These are phyloP conservation scores for Agrotis ipsilon DNA, from an alignment of 2,888 invertebrate genomes.

Conservation along the genomic window DNA sequence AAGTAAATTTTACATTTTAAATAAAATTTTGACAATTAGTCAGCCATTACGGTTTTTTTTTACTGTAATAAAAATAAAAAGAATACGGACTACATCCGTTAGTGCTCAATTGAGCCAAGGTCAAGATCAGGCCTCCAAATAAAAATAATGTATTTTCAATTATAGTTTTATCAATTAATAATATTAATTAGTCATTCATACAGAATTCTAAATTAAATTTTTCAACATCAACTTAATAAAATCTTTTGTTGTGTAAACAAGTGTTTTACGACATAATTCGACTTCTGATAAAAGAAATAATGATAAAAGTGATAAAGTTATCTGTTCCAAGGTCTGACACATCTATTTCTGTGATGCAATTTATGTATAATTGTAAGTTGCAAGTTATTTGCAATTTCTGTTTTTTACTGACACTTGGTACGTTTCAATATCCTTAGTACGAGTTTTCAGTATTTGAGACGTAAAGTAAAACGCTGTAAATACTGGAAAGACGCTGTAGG, in stretches of 20 bases:
- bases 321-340: slow-evolving; percentile 37
- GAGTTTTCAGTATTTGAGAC: no score
- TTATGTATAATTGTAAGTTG: slow-evolving; percentile 20
- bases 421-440: not conserved
- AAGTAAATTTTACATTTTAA: not conserved
- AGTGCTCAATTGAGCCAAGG: no score
- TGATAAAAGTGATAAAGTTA: slow-evolving; percentile 43
- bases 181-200: not conserved
- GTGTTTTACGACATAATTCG: slow-evolving; percentile 32
- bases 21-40: not conserved
- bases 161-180: no score
- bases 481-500: no score
- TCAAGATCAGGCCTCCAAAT: no score
- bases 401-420: not conserved
- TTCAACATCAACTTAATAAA: not conserved
- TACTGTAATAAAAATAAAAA: no score
- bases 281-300: slow-evolving; percentile 48
- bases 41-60: not conserved
- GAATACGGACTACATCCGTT: no score
- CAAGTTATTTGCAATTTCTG: slow-evolving; percentile 17
- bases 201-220: not conserved
- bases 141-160: no score
- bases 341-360: slow-evolving; percentile 34
- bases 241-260: slow-evolving; percentile 31
- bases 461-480: no score